A percentile compares a stretch with the other conserved stretches of the same genome.
These are phyloP conservation scores for Dynastes maya DNA, from an alignment of 2,888 invertebrate genomes.

Conservation along the genomic window DNA sequence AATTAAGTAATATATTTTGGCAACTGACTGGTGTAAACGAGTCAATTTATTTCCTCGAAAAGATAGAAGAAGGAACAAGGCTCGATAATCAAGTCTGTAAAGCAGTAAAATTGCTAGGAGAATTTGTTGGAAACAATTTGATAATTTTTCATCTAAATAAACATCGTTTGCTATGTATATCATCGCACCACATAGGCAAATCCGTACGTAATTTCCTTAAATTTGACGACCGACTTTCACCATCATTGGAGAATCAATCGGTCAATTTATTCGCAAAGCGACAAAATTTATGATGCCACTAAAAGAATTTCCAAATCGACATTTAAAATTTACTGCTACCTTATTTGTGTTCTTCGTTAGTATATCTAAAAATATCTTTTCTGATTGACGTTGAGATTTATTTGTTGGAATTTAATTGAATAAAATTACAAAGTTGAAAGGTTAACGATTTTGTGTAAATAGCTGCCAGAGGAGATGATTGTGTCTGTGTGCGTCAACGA, in stretches of 20 bases:
- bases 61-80: too few species aligned
- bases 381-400: constrained; percentile 5
- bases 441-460: background rate
- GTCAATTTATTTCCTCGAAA: too few species aligned
- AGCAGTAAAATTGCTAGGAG: too few species aligned
- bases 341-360: background rate
- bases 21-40: too few species aligned
- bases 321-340: background rate
- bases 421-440: constrained; percentile 1
- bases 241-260: background rate
- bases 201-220: background rate
- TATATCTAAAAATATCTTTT: background rate
- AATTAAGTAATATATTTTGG: too few species aligned
- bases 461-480: background rate
- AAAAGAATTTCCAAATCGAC: background rate
- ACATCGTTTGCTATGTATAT: too few species aligned
- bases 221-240: background rate
- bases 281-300: background rate
- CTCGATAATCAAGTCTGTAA: too few species aligned
- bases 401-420: constrained; percentile 10
- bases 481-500: too few species aligned
- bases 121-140: too few species aligned
- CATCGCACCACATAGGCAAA: background rate
- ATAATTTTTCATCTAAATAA: too few species aligned
- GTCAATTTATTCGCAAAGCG: background rate